These are phyloP conservation scores for Bos taurus DNA, from an alignment of 2,113 vertebrate species.

Conservation along the genomic window DNA sequence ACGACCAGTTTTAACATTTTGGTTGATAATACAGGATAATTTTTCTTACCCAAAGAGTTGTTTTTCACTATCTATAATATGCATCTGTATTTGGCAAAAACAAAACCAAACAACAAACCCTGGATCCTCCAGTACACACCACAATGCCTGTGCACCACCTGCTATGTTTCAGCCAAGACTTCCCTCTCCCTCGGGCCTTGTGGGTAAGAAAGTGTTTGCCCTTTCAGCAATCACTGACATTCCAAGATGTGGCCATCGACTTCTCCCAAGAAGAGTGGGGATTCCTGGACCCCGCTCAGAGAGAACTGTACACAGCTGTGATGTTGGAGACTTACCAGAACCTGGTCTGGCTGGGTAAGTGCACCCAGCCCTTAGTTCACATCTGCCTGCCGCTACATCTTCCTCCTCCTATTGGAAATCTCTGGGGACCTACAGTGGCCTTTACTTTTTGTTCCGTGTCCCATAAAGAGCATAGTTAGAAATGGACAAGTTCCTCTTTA, in stretches of 20 bases:
- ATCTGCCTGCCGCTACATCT: background rate
- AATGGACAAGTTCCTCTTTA: background rate
- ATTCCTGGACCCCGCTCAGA: background rate
- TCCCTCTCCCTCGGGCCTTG: background rate
- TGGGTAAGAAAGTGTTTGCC: background rate
- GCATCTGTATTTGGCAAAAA: background rate
- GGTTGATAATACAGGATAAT: background rate
- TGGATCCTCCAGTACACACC: background rate
- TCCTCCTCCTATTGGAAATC: background rate
- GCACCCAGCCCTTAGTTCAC: background rate
- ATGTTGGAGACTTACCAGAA: background rate
- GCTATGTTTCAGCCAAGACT: background rate
- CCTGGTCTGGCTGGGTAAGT: background rate
- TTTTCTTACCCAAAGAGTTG: background rate
- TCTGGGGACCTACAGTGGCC: background rate
- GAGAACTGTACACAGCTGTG: background rate
- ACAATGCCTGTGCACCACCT: background rate
- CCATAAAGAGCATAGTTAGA: background rate
- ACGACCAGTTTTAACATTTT: background rate
- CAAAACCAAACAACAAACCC: background rate
- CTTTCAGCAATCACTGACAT: background rate
- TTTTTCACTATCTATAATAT: background rate
- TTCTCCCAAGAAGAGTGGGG: background rate
- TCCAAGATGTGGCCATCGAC: background rate
- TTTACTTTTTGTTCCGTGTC: background rate